phyloP scores from a whole-genome alignment of 2,888 invertebrate species.

The Eristalis intricaria region DNA sequence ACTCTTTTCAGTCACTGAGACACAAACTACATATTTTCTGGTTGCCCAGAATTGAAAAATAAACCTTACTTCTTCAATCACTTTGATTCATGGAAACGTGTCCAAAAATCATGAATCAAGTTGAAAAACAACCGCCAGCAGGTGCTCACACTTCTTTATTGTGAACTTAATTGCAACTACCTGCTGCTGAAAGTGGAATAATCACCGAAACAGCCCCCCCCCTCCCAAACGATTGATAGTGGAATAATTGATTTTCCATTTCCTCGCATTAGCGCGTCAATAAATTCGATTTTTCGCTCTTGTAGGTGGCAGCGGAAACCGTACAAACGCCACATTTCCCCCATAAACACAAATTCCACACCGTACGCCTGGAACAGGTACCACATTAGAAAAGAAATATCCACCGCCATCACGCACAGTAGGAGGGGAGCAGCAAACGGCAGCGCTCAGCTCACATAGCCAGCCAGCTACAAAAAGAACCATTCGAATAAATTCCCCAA shows the following conservation, averaged over 20 bases:
- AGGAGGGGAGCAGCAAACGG: too few species aligned
- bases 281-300: constrained; percentile 14
- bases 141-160: not conserved
- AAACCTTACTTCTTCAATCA: too few species aligned
- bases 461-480: not conserved
- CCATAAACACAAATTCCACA: not conserved
- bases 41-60: too few species aligned
- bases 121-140: not conserved
- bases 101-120: not conserved
- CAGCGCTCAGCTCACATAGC: not conserved
- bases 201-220: not conserved
- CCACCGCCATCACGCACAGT: not conserved
- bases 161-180: not conserved
- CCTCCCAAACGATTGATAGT: not conserved
- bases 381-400: not conserved
- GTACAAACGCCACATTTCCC: constrained; percentile 2
- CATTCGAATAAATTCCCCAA: constrained; percentile 6
- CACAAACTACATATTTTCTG: too few species aligned
- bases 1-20: too few species aligned
- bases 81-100: not conserved
- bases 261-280: constrained; percentile 20
- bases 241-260: not conserved
- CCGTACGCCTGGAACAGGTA: not conserved
- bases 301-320: constrained; percentile 12
- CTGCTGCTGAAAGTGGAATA: not conserved